Percentiles rank a stretch among this genome's conserved stretches.
These are phyloP conservation scores for Mesochorus sp. DNA, from an alignment of 2,888 invertebrate genomes.

Conservation along the genomic window DNA sequence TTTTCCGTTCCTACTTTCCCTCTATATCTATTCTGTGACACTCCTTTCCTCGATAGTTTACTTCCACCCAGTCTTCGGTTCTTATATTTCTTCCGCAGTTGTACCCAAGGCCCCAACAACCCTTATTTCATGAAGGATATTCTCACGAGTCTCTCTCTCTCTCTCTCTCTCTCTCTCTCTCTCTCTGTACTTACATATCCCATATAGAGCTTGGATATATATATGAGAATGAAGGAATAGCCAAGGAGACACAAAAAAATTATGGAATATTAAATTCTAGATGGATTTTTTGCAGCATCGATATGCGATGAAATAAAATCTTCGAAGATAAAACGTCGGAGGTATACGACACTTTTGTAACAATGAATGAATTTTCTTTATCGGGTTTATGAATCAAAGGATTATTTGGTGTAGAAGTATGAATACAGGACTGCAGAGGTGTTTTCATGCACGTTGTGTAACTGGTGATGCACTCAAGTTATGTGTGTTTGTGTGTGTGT, in stretches of 20 bases:
- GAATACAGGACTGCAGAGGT: background rate
- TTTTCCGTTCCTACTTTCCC: constrained; percentile 20
- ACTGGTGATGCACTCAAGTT: background rate
- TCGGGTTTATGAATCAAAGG: background rate
- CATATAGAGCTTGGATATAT: no score
- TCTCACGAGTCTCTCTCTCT: no score
- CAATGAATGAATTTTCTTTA: background rate
- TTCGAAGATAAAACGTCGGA: background rate
- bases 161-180: no score
- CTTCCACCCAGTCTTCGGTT: constrained; percentile 10
- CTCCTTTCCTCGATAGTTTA: constrained; percentile 32
- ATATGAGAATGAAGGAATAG: no score
- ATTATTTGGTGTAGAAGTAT: background rate
- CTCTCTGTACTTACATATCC: background rate
- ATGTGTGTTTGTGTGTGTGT: no score
- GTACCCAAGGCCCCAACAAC: background rate
- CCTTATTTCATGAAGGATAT: no score
- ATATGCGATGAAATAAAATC: background rate
- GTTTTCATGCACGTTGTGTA: background rate
- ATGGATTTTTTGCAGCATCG: background rate
- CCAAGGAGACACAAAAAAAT: no score
- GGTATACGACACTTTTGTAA: background rate
- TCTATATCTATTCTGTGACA: constrained; percentile 11
- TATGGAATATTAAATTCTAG: no score
- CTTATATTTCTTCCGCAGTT: constrained; percentile 17